Conservation (phyloP, 2,113 vertebrate genomes). For the Sceloporus tristichus region DNA sequence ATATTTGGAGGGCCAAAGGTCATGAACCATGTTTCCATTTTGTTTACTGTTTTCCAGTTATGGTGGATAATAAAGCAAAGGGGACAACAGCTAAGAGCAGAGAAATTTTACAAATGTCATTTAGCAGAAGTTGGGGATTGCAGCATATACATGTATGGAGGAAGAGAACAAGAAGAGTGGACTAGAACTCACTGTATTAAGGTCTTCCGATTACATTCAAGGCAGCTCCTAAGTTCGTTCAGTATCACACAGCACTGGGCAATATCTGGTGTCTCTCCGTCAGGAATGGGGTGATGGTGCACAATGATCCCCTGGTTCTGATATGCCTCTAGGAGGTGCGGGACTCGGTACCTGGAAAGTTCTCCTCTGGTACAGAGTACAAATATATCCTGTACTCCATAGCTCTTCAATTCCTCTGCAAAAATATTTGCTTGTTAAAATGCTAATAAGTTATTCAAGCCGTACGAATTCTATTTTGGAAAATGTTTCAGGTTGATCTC, state of each 20-base stretch:
- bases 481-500: neutral
- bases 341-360: conserved; percentile 87
- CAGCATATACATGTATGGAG: fast-evolving
- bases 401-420: conserved; percentile 87
- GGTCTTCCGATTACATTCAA: conserved; percentile 83
- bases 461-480: neutral
- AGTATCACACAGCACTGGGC: conserved; percentile 85
- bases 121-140: neutral
- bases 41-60: neutral
- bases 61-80: neutral
- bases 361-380: conserved; percentile 91
- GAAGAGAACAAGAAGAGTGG: neutral
- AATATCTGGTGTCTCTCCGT: conserved; percentile 85
- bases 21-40: no score
- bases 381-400: conserved; percentile 88
- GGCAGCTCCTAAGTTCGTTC: conserved; percentile 81
- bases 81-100: neutral
- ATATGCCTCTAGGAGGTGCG: conserved; percentile 86
- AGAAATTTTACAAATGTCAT: neutral
- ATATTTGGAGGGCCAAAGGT: no score
- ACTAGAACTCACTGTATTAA: conserved; percentile 87
- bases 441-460: neutral
- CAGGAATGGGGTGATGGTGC: conserved; percentile 86
- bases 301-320: conserved; percentile 78
- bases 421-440: neutral